Evolutionary conservation across 2,888 invertebrate species (phyloP).

Genomic region (Tetragonisca angustula): DNA sequence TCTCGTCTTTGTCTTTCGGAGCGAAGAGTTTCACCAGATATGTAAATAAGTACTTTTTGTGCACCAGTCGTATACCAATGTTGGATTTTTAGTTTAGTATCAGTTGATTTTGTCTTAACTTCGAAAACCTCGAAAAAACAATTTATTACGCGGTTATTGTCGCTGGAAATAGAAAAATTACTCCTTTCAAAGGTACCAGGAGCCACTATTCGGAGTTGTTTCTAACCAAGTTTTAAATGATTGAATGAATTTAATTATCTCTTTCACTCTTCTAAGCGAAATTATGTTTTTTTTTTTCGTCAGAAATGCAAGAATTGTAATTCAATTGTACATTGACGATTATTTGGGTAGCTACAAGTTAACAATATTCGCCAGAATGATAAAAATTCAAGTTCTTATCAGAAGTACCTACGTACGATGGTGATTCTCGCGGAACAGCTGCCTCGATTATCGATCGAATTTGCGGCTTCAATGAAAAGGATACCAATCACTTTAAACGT

Average conservation of each 20-base stretch:
- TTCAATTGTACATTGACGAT: constrained; percentile 16
- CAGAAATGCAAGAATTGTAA: not conserved
- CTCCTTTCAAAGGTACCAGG: constrained; percentile 16
- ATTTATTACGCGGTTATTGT: constrained; percentile 37
- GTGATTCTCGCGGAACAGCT: not conserved
- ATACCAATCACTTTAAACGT: not conserved
- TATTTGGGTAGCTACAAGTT: not conserved
- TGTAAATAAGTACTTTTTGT: no score
- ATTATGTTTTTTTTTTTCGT: constrained; percentile 1
- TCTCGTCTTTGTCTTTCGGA: no score
- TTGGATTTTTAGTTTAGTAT: no score
- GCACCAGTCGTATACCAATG: no score
- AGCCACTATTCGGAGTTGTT: constrained; percentile 14
- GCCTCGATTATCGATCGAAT: not conserved
- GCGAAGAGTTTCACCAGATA: no score
- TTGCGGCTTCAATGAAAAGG: no score
- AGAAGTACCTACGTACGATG: not conserved
- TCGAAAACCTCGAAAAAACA: constrained; percentile 30
- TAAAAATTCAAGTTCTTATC: constrained; percentile 37
- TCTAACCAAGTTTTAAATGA: not conserved
- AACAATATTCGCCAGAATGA: constrained; percentile 23
- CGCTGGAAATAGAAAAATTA: constrained; percentile 46
- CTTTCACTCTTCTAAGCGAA: not conserved
- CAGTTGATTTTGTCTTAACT: no score
- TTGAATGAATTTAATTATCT: constrained; percentile 41